A percentile compares a stretch with the other conserved stretches of the same genome.
phyloP scores from a whole-genome alignment of 2,113 vertebrate species.

The Azemiops feae region DNA sequence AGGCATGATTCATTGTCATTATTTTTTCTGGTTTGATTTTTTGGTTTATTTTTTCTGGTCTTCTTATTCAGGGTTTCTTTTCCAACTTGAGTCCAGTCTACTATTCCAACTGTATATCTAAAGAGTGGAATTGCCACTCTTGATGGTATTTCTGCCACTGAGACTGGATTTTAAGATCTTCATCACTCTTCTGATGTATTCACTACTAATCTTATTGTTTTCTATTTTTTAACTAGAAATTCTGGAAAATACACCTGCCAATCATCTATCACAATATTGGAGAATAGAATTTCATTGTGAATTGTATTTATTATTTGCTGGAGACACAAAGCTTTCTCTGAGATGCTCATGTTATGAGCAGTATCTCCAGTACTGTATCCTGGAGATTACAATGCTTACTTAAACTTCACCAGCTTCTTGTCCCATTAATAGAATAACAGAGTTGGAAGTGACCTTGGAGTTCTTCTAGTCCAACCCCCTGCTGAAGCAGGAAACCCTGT shows the following conservation, averaged over 20 bases:
- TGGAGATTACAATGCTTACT: neutral
- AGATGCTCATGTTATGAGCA: neutral
- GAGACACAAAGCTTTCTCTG: neutral
- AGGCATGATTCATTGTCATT: too few species aligned
- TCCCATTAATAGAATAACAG: neutral
- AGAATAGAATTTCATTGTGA: neutral
- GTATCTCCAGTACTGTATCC: neutral
- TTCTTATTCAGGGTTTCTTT: neutral
- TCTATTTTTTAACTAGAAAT: too few species aligned
- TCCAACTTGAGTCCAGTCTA: neutral
- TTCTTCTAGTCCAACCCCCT: neutral
- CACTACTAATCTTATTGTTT: neutral
- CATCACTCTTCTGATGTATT: neutral
- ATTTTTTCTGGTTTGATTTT: too few species aligned
- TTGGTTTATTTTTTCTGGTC: neutral
- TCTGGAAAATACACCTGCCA: too few species aligned
- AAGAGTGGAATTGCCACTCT: too few species aligned
- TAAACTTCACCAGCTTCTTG: neutral
- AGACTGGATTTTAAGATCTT: neutral
- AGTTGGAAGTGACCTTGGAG: neutral
- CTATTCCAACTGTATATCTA: neutral
- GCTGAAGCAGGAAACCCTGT: neutral
- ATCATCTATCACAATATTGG: too few species aligned
- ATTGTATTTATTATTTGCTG: neutral
- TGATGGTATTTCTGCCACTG: neutral